These are phyloP conservation scores for Mantis religiosa DNA, from an alignment of 2,888 invertebrate genomes.

Conservation along the genomic window DNA sequence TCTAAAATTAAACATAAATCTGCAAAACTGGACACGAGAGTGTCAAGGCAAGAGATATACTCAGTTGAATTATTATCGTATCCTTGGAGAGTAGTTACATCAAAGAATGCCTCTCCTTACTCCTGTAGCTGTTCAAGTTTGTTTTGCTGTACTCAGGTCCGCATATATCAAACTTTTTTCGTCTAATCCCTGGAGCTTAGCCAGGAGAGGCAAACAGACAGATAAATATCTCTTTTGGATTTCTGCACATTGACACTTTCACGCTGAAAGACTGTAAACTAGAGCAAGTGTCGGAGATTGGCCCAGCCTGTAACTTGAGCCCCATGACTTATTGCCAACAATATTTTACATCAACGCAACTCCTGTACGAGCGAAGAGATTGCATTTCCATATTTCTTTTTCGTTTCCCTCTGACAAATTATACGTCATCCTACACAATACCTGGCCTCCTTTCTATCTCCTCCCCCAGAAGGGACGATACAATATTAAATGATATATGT, in stretches of 20 bases:
- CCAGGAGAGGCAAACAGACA: background rate
- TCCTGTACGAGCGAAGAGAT: background rate
- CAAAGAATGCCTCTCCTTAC: too few species aligned
- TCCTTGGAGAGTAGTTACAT: too few species aligned
- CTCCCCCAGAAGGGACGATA: background rate
- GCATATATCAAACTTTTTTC: background rate
- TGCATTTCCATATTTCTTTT: background rate
- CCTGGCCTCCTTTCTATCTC: background rate
- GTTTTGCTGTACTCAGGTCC: background rate
- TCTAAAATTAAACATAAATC: too few species aligned
- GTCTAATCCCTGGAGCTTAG: background rate
- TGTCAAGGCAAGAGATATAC: too few species aligned
- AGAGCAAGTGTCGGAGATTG: background rate
- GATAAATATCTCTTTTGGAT: background rate
- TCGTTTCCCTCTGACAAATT: background rate
- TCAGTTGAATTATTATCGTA: too few species aligned
- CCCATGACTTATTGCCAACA: background rate
- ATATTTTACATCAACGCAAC: background rate
- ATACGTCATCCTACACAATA: background rate
- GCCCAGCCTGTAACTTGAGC: background rate
- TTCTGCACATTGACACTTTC: background rate
- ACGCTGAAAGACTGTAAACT: background rate
- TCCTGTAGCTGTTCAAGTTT: too few species aligned
- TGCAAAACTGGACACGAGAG: too few species aligned
- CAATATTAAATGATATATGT: background rate